Conservation (phyloP, 2,113 vertebrate species). For the Eurystomus gularis region DNA sequence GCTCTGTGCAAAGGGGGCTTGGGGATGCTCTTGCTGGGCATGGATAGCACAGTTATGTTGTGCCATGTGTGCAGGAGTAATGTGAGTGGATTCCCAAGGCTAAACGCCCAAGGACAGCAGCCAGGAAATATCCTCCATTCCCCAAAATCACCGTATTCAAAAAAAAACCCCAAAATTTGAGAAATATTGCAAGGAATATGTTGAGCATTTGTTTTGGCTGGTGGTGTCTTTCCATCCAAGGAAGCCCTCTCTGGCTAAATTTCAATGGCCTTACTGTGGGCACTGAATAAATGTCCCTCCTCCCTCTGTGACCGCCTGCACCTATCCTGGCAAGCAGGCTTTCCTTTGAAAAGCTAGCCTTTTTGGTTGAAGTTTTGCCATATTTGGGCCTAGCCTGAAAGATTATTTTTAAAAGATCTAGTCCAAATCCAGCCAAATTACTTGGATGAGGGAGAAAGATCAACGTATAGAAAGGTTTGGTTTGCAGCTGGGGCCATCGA, state of each 20-base stretch:
- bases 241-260: neutral
- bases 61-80: neutral
- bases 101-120: neutral
- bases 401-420: neutral
- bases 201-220: neutral
- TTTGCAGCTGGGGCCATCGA: neutral
- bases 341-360: neutral
- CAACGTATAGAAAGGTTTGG: neutral
- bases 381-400: neutral
- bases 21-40: neutral
- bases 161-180: neutral
- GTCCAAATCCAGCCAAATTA: neutral
- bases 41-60: accelerated
- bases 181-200: neutral
- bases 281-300: neutral
- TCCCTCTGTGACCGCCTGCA: neutral
- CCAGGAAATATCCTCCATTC: neutral
- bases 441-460: neutral
- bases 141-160: neutral
- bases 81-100: neutral
- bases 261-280: neutral
- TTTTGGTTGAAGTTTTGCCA: neutral
- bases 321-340: neutral
- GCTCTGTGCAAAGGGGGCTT: neutral
- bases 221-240: neutral